Evolutionary conservation across 35 echinoderm and acorn worm species (phyloP), one percentile per base, ranked within the genome.

Genomic region (Apostichopus californicus): DNA sequence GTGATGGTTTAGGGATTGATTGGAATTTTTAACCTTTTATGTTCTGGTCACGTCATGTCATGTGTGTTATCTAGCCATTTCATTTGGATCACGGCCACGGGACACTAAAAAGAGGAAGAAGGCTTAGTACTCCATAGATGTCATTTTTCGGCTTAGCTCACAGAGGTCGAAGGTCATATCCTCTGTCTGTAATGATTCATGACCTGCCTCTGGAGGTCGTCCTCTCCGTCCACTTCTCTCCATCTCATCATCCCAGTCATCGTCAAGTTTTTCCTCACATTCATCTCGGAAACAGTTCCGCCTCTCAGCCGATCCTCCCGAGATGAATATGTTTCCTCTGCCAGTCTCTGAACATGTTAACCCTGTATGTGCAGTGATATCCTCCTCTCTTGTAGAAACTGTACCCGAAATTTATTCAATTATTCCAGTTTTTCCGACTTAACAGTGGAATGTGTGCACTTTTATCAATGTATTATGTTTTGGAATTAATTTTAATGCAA

Each of bases 1-100:
- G 92, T 15, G 96, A 98, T 83, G 86, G 86, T 52, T 73, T 89
- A 66, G 86, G 86, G 6, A 89, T 89, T 65, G 86, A 89, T 66
- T 89, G 86, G 86, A 89, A 89, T 89, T 89, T 89, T 73, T 89
- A 64, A 89, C 72, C 61, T 63, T 89, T 89, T 89, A 54, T 89
- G 86, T 89, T 64, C 23, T 89, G 57, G 81, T 85, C 81, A 85
- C 57, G 71, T 75, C 81, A 85, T 85, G 55, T 85, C 55, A 85
- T 85, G 71, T 68, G 34, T 61, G 58, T 61, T 75, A 75, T 20
- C 21, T 75, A 61, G 71, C 71, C 71, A 75, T 75, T 46, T 75
- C 81, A 85, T 85, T 85, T 54, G 81, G 58, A 6, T n/a, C 14
- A 75, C 58, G 17, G 20, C 71, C 71, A 75, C 17, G 71, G 71